Base-by-base conservation (phyloP, 2,797 vertebrate species). In the Chiloscyllium punctatum region DNA sequence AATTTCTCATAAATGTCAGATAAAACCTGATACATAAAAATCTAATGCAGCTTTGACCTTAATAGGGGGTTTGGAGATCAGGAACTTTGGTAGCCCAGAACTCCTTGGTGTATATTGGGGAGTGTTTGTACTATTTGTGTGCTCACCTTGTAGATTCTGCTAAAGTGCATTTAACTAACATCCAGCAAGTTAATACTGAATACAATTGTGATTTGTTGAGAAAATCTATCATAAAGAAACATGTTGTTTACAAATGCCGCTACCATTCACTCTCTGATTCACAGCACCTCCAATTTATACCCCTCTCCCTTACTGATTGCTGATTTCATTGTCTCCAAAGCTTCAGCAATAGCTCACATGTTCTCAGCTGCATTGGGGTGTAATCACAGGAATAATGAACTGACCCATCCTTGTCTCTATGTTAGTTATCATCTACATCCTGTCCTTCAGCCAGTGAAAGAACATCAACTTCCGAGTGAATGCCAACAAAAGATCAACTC, bases 1-100 rank as follows among this genome's bases (percentile, higher is more conserved):
- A 53, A 77, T 77, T 95, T 95, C 94, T 71, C 94, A 95, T 53
- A 77, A 95, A 71, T 71, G 71, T 53, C 48, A 53, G 94, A 25
- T 77, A 77, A 95, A 95, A 95, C 94, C 33, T 77, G 71, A 95
- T 51, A 77, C 27, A 15, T 33, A 53, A n/a, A 91, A 33, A 48
- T 33, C 25, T 95, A n/a, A 53, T 57, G 71, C 42, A 48, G 71
- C 42, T 30, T 27, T 77, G 71, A 95, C 94, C 94, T 95, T 95
- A 92, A 53, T 71, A 74, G 2, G 94, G 71, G 33, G 57, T 48
- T 95, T 95, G 94, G 11, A 77, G 25, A 77, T 77, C 94, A 95
- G n/a, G 42, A 69, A 48, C 37, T 87, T 37, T 71, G 91, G 91
- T 66, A 69, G 9, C 42, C 6, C 27, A 33, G 69, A 94, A 23